Evolutionary conservation across 2,888 invertebrate genomes (phyloP).

Genomic region (Aspidiotus destructor): DNA sequence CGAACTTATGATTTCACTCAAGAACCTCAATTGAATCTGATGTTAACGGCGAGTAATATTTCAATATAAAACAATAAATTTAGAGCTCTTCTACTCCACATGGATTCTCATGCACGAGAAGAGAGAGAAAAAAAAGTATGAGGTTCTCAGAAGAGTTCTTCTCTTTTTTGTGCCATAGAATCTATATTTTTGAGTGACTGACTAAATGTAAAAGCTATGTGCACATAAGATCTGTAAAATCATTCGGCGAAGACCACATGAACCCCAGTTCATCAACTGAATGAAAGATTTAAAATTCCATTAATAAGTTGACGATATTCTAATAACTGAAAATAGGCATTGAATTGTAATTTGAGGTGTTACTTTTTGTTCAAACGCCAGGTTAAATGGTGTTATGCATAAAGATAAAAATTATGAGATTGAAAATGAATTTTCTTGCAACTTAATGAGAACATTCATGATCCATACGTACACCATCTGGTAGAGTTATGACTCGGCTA

Average conservation of each 20-base stretch:
- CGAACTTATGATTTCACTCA: neutral
- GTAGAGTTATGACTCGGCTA: neutral
- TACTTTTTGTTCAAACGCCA: too few relatives aligned
- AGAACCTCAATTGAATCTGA: neutral
- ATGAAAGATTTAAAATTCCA: too few relatives aligned
- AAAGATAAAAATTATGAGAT: neutral
- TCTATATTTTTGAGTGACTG: neutral
- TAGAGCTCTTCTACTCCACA: neutral
- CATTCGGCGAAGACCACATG: too few relatives aligned
- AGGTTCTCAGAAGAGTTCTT: too few relatives aligned
- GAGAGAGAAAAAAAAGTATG: neutral
- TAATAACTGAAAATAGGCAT: too few relatives aligned
- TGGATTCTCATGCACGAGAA: neutral
- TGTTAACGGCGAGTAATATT: neutral
- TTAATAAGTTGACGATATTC: too few relatives aligned
- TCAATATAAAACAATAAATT: neutral
- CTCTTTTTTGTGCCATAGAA: neutral
- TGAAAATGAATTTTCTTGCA: neutral
- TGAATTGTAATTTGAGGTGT: too few relatives aligned
- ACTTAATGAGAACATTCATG: neutral
- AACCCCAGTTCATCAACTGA: too few relatives aligned
- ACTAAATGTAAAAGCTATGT: neutral
- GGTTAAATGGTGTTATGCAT: too few relatives aligned
- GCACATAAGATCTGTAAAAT: too few relatives aligned
- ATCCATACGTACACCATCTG: constrained; percentile 3